These are phyloP conservation scores for Drosophila suzukii DNA, from an alignment of 1,140 invertebrate genomes.

Conservation along the genomic window DNA sequence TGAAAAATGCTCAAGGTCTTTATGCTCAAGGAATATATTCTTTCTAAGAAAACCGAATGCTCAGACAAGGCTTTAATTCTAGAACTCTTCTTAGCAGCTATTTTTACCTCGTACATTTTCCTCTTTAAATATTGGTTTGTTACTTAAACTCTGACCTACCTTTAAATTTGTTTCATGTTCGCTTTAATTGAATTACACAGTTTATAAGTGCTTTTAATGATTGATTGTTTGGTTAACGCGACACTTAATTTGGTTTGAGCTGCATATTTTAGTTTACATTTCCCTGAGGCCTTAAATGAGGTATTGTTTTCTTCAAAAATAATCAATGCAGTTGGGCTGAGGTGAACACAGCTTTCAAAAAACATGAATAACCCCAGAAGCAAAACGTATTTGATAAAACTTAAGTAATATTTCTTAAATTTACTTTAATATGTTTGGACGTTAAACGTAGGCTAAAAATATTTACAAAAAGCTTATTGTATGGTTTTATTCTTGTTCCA, in stretches of 20 bases:
- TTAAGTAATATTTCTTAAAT: not conserved
- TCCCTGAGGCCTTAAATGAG: too few species aligned
- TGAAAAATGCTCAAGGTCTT: not conserved
- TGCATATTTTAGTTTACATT: not conserved
- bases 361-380: not conserved
- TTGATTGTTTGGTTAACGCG: slow-evolving; percentile 3
- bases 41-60: not conserved
- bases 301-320: not conserved
- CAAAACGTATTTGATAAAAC: not conserved
- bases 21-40: not conserved
- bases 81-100: too few species aligned
- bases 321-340: not conserved
- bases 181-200: slow-evolving; percentile 3
- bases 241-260: not conserved
- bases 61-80: too few species aligned
- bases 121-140: too few species aligned
- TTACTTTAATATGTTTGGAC: not conserved
- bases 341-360: too few species aligned
- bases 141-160: not conserved
- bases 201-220: slow-evolving; percentile 3
- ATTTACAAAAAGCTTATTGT: too few species aligned
- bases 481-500: not conserved
- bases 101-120: too few species aligned
- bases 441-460: too few species aligned
- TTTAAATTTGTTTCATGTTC: not conserved